Evolutionary conservation across 2,888 invertebrate genomes (phyloP), one percentile per base, ranked within the genome.

Genomic region (Helicoverpa assulta): DNA sequence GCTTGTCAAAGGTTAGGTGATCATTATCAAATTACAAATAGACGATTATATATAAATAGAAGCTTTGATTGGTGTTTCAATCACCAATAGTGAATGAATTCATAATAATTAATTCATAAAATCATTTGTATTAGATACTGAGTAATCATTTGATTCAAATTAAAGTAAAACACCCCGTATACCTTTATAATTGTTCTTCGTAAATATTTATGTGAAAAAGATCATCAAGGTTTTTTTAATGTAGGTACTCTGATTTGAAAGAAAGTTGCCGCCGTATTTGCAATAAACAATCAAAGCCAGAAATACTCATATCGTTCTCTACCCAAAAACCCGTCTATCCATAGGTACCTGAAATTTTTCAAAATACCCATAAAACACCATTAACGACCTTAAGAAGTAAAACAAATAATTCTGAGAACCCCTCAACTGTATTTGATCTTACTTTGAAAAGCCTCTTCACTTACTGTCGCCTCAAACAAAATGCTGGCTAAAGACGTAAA

Each of bases 401-500:
- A 73, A 54, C 18, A 26, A 73, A 52, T 63, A n/a, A 3, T 60
- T 50, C 21, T 5, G 14, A 63, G 53, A 19, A 26, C 51, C 54
- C 47, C 51, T 75, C 47, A 33, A 58, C 54, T 19, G 29, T 47
- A 75, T 61, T 78, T 73, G 58, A 62, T 70, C 76, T 33, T 64
- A 26, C 26, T 59, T 54, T 67, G 53, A 47, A 80, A 71, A 62
- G 55, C 50, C 47, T 54, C 54, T 73, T 8, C 33, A 33, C 68
- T 67, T 19, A n/a, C 43, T 58, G 56, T 61, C 26, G 50, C 60
- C 58, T 76, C 68, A 58, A 79, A 70, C 55, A 80, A 26, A 64
- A 67, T 16, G 58, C 37, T 21, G 51, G 67, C 67, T 76, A 76
- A 78, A 63, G 51, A 43, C 18, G 43, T 76, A 50, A 70, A 67